Base-by-base conservation (phyloP, 2,113 vertebrate genomes). In the Panthera leo region DNA sequence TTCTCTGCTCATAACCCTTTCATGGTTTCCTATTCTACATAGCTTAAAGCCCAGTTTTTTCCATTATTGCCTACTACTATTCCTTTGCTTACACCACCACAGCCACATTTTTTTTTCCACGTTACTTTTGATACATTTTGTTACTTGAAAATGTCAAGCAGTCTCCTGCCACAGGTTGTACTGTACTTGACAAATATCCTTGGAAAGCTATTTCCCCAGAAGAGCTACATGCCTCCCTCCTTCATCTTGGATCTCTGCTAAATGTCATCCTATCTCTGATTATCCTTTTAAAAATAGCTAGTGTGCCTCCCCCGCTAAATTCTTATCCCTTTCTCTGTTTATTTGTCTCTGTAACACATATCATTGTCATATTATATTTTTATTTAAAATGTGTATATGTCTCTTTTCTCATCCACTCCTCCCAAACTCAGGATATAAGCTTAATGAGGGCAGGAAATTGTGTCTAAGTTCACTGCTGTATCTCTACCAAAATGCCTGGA, bases 281-380 rank as follows among this genome's bases (percentile, higher is more conserved):
- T 53, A 51, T 1, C 15, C 48, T 94, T 89, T 89, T 42, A 53
- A 89, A 92, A 61, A 75, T 82, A 95, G 67, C 55, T 85, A 76
- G 29, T 29, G 7, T 16, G 10, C 18, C 51, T 53, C 2, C 27
- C 67, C 67, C 16, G 13, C 25, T 42, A 42, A 94, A 86, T 96
- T 80, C 51, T 95, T 86, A 76, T 45, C 3, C 15, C 3, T 19
- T 76, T 68, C 48, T 13, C 83, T 89, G 36, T 91, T 94, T 91
- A 18, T 48, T 94, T 87, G 71, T 82, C 15, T 39, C 19, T 48
- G 18, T 58, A 82, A 29, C 13, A 70, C 3, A 68, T 85, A 48
- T 42, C 61, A 88, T 25, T 73, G 48, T 93, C n/a, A 91, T 65
- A 51, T 53, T 89, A n/a, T 73, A 86, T 39, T 94, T 93, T 80